These are phyloP conservation scores for Neostethus bicornis DNA, from an alignment of 2,797 vertebrate genomes.

Conservation along the genomic window DNA sequence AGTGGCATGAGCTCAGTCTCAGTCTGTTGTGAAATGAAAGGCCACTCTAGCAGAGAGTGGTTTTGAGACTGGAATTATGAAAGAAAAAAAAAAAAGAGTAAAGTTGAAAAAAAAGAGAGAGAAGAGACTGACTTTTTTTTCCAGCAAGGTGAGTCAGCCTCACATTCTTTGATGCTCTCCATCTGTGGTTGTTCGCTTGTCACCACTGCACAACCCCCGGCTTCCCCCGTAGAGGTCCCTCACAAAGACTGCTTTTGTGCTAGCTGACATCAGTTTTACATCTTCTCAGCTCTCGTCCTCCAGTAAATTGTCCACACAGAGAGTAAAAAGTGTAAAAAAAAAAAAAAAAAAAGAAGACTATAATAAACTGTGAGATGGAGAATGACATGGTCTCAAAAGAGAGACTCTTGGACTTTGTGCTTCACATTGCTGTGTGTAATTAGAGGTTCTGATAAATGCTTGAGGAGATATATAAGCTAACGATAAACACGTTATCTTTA, in stretches of 20 bases:
- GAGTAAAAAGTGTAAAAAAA: constrained; percentile 56
- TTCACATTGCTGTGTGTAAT: constrained; percentile 37
- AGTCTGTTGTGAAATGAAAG: constrained; percentile 64
- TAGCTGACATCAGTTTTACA: constrained; percentile 54
- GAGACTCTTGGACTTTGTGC: constrained; percentile 39
- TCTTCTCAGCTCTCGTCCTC: constrained; percentile 66
- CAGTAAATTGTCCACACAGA: constrained; percentile 65
- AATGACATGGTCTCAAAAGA: constrained; percentile 62
- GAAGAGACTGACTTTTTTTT: constrained; percentile 57
- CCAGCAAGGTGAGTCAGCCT: constrained; percentile 58
- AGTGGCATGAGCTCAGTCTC: constrained; percentile 53
- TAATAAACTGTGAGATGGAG: constrained; percentile 32
- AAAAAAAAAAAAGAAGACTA: constrained; percentile 49
- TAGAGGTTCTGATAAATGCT: constrained; percentile 25
- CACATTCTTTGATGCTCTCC: constrained; percentile 66
- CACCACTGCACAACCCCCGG: constrained; percentile 46
- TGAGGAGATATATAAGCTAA: constrained; percentile 20
- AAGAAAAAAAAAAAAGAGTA: constrained; percentile 57
- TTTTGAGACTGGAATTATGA: constrained; percentile 65
- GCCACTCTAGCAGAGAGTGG: constrained; percentile 60
- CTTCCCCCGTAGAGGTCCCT: constrained; percentile 56
- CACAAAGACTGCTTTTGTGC: constrained; percentile 78
- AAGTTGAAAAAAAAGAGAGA: constrained; percentile 31
- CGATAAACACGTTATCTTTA: background rate
- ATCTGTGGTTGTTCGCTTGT: constrained; percentile 56